A percentile compares a stretch with the other conserved stretches of the same genome.
These are phyloP conservation scores for Actenoides hombroni DNA, from an alignment of 2,113 vertebrate genomes.

Conservation along the genomic window DNA sequence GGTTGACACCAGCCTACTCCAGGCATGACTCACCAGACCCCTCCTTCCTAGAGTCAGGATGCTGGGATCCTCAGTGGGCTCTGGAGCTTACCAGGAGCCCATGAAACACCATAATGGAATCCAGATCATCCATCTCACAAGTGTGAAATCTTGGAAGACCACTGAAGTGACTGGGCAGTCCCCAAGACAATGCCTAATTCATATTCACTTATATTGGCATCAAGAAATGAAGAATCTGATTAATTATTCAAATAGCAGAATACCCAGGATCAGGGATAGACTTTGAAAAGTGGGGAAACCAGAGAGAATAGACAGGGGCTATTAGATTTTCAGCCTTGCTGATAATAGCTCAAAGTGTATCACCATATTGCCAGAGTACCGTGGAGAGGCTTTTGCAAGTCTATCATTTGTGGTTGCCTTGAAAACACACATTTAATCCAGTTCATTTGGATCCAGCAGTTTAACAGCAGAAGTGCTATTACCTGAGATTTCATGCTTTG, in stretches of 20 bases:
- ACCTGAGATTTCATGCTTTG: conserved; percentile 16
- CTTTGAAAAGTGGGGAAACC: neutral
- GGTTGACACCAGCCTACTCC: neutral
- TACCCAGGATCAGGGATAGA: neutral
- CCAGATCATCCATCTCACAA: neutral
- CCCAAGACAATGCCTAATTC: neutral
- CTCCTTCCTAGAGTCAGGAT: neutral
- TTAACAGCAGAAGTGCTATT: neutral
- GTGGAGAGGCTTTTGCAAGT: neutral
- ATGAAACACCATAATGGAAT: accelerated
- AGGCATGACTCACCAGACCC: neutral
- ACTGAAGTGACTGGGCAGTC: neutral
- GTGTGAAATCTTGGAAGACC: neutral
- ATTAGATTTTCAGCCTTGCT: neutral
- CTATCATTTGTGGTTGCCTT: neutral
- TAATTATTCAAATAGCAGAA: neutral
- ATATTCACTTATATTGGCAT: neutral
- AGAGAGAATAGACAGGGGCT: neutral
- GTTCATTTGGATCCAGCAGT: neutral
- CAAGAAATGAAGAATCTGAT: neutral
- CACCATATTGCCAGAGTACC: neutral
- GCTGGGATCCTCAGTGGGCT: neutral
- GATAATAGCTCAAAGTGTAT: neutral
- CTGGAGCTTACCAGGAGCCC: neutral
- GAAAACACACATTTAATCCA: conserved; percentile 3